A percentile compares a stretch with the other conserved stretches of the same genome.
Conservation (phyloP, 2,797 vertebrate species). For the Leptodactylus fallax region DNA sequence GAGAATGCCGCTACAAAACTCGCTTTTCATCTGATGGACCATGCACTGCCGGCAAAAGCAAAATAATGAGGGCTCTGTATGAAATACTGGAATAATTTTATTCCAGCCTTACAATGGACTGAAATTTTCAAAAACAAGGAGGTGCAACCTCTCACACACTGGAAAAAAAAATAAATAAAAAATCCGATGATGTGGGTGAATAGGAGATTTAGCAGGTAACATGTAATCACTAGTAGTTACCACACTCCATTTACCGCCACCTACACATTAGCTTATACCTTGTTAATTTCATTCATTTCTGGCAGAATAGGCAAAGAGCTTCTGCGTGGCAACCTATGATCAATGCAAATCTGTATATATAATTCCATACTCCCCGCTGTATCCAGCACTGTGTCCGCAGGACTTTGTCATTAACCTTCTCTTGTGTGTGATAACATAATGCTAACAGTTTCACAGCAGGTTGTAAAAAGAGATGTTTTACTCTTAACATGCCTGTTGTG, state of each 20-base stretch:
- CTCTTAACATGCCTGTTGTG: background rate
- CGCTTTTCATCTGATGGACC: slow-evolving; percentile 18
- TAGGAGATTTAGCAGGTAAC: slow-evolving; percentile 18
- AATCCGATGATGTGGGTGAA: slow-evolving; percentile 2
- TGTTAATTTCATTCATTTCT: background rate
- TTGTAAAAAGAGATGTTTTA: background rate
- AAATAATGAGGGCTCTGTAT: slow-evolving; percentile 55
- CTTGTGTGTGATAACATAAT: background rate
- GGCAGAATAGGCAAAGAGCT: background rate
- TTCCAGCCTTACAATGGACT: slow-evolving; percentile 17
- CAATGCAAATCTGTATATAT: background rate
- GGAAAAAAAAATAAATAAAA: background rate
- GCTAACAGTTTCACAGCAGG: background rate
- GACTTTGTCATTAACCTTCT: background rate
- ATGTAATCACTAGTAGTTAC: background rate
- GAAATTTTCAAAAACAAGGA: background rate
- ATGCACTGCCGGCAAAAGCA: slow-evolving; percentile 18
- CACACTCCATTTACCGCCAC: background rate
- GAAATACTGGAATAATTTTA: background rate
- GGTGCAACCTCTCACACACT: no score
- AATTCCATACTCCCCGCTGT: background rate
- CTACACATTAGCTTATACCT: background rate
- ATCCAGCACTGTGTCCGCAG: background rate
- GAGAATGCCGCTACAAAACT: background rate
- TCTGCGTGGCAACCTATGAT: background rate